Conservation (phyloP, 2,888 invertebrate genomes). For the Lypha dubia region DNA sequence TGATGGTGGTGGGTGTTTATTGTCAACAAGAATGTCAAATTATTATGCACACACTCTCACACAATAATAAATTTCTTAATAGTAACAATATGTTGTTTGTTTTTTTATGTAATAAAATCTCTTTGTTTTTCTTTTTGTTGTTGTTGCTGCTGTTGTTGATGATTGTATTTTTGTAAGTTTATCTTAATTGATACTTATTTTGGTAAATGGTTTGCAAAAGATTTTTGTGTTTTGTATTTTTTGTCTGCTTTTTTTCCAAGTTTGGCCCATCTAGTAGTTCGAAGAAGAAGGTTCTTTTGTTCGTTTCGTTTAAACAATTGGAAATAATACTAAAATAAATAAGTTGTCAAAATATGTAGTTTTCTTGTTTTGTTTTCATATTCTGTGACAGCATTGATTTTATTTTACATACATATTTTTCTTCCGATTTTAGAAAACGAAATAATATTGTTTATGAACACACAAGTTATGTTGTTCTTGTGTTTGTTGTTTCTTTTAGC, state of each 20-base stretch:
- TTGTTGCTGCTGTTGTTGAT: too few relatives aligned
- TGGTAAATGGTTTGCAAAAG: conserved; percentile 18
- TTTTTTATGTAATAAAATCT: not conserved
- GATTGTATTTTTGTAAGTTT: not conserved
- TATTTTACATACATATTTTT: too few relatives aligned
- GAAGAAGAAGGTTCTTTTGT: conserved; percentile 31
- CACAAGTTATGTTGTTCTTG: conserved; percentile 6
- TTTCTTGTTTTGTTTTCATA: conserved; percentile 34
- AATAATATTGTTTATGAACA: conserved; percentile 46
- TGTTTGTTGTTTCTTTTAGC: conserved; percentile 20
- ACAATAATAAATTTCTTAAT: not conserved
- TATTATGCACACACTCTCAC: not conserved
- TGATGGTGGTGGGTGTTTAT: conserved; percentile 9
- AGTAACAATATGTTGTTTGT: not conserved
- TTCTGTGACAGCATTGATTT: conserved; percentile 66
- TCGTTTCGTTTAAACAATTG: conserved; percentile 39
- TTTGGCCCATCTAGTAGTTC: conserved; percentile 13
- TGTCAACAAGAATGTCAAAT: conserved; percentile 25
- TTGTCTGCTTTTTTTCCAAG: not conserved
- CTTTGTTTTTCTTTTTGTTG: too few relatives aligned
- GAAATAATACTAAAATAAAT: conserved; percentile 32
- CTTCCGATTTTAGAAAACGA: conserved; percentile 10
- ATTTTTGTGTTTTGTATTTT: not conserved
- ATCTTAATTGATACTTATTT: conserved; percentile 41
- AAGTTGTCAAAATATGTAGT: conserved; percentile 46